These are phyloP conservation scores for Ptychodera flava DNA, from an alignment of 35 echinoderm and acorn worm species.

Conservation along the genomic window DNA sequence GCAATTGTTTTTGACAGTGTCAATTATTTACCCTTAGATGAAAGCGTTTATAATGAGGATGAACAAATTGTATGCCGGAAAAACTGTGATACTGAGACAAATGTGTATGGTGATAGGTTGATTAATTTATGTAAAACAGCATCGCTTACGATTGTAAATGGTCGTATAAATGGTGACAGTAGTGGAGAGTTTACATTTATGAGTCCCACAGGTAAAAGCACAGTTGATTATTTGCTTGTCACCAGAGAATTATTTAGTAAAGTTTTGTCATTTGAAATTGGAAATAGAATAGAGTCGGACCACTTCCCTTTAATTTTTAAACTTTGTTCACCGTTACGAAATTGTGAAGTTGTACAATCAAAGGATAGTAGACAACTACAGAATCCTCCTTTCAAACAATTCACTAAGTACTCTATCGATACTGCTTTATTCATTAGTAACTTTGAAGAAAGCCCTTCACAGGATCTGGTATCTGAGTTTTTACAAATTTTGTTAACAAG, in stretches of 20 bases:
- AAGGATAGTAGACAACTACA: not conserved
- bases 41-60: no score
- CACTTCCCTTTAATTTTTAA: constrained; percentile 15
- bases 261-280: not conserved
- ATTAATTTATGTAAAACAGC: constrained; percentile 6
- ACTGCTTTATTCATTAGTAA: not conserved
- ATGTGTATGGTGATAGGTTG: constrained; percentile 6
- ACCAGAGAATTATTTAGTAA: not conserved
- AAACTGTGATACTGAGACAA: no score
- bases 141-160: constrained; percentile 7
- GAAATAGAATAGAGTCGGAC: not conserved
- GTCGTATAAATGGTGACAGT: constrained; percentile 5
- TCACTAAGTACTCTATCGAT: not conserved
- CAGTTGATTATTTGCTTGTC: constrained; percentile 14
- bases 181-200: constrained; percentile 16
- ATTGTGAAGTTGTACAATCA: not conserved
- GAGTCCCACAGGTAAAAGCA: not conserved
- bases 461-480: not conserved
- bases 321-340: not conserved
- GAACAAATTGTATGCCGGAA: no score
- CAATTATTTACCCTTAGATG: no score
- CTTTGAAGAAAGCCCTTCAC: not conserved
- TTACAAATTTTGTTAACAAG: not conserved
- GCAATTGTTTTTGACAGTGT: no score
- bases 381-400: not conserved